Evolutionary conservation across 2,113 vertebrate species (phyloP).

Genomic region (Nannospalax galili): DNA sequence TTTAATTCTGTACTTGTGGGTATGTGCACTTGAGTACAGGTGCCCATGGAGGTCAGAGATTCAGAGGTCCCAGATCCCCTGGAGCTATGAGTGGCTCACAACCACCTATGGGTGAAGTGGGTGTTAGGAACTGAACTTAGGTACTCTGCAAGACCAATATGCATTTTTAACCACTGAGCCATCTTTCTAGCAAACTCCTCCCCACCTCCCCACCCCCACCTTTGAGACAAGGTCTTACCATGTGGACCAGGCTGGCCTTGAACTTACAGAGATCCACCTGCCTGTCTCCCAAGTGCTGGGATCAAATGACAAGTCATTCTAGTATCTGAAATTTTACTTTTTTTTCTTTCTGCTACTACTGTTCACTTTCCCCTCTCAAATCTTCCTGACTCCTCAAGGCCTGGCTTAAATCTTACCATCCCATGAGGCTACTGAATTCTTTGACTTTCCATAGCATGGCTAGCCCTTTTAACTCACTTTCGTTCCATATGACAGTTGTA

Average conservation of each 20-base stretch:
- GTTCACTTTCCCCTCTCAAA: constrained; percentile 20
- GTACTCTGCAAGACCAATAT: too few species aligned
- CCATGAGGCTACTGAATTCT: constrained; percentile 43
- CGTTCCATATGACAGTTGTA: neutral
- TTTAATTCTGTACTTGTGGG: too few species aligned
- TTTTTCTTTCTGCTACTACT: neutral
- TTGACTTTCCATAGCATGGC: constrained; percentile 20
- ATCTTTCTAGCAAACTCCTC: too few species aligned
- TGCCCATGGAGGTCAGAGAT: too few species aligned
- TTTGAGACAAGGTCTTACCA: neutral
- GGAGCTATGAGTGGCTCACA: too few species aligned
- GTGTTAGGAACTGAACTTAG: too few species aligned
- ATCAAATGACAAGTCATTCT: neutral
- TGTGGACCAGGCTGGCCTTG: neutral
- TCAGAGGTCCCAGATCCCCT: too few species aligned
- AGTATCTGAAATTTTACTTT: neutral
- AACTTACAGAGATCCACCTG: neutral
- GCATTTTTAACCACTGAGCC: too few species aligned
- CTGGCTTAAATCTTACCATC: constrained; percentile 32
- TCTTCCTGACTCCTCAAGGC: constrained; percentile 1
- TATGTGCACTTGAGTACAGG: too few species aligned
- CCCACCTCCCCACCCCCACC: too few species aligned
- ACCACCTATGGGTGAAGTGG: too few species aligned
- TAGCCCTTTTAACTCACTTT: neutral
- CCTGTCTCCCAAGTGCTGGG: neutral